phyloP scores from a whole-genome alignment of 2,113 vertebrate species.

The Trematomus loennbergii region DNA sequence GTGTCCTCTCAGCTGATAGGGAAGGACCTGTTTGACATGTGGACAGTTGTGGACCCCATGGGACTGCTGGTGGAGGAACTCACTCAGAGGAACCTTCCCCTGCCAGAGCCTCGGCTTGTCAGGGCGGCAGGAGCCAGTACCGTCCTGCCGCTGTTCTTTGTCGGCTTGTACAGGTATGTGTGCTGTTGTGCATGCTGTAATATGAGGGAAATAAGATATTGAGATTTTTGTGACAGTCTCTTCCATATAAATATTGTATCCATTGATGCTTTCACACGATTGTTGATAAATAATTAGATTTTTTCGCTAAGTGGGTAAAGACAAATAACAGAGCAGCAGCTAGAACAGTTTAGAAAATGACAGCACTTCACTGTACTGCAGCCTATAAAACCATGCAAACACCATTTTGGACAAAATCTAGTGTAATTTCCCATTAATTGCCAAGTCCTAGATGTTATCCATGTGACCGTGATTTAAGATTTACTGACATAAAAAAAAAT shows the following conservation, averaged over 20 bases:
- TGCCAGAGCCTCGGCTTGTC: slow-evolving; percentile 93
- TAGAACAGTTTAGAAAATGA: too few species aligned
- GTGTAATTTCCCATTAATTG: background rate
- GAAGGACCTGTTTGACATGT: slow-evolving; percentile 96
- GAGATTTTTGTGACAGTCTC: too few species aligned
- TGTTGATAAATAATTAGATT: too few species aligned
- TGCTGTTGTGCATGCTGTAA: background rate
- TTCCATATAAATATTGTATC: too few species aligned
- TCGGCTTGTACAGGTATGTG: slow-evolving; percentile 94
- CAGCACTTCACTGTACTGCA: too few species aligned
- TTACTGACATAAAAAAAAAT: background rate
- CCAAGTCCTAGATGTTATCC: background rate
- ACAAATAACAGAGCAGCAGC: too few species aligned
- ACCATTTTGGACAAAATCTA: too few species aligned
- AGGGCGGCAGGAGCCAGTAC: slow-evolving; percentile 90
- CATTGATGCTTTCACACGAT: too few species aligned
- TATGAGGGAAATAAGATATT: too few species aligned
- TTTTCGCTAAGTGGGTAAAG: too few species aligned
- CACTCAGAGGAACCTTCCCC: slow-evolving; percentile 83
- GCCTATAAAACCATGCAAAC: too few species aligned
- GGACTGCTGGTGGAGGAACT: slow-evolving; percentile 91
- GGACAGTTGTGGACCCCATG: slow-evolving; percentile 93
- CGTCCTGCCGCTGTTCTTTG: slow-evolving; percentile 91
- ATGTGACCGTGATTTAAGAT: background rate
- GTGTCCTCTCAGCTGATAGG: slow-evolving; percentile 92